Evolutionary conservation across 2,888 invertebrate species (phyloP), one percentile per base, ranked within the genome.

Genomic region (Mactromeris polynyma): DNA sequence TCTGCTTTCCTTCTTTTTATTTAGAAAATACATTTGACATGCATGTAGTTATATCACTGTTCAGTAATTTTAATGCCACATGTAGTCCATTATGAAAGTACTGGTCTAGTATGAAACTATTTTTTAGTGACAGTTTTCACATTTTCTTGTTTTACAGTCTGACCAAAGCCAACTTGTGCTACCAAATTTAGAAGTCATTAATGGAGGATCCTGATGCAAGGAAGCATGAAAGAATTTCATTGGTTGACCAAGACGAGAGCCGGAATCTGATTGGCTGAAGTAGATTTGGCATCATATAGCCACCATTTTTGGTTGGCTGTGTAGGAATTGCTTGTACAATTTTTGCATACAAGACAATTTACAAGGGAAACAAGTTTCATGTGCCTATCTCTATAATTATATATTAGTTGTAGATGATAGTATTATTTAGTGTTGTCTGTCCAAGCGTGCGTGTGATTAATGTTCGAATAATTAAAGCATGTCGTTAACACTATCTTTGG

Each of bases 131-230:
- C n/a, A 2, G 2, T 9, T 51, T 11, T 46, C 31, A n/a, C 40
- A 26, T 80, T 58, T 38, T 31, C 36, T 21, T 81, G 26, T 79
- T 73, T 84, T 87, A 46, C 81, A 88, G 88, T 77, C 84, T 19
- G 88, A 87, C 64, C 87, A 87, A 80, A 83, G 81, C 51, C 85
- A 85, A 64, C 40, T 90, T 36, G 84, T 88, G 38, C 84, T 90
- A 42, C 90, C 90, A 31, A 85, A 86, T 51, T 81, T 90, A 33
- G 88, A 90, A 14, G 81, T 90, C 9, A 79, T 85, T 19, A 84
- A 88, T 80, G 86, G 88, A 4, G 85, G 46, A 38, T 88, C 87
- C 81, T 88, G 86, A 86, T 87, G 40, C 4, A 36, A 80, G 26
- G 33, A 58, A n/a, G 3, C 36, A 54, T 81, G 33, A 40, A 31